A percentile compares a stretch with the other conserved stretches of the same genome.
These are phyloP conservation scores for Nemotelus nigrinus DNA, from an alignment of 2,888 invertebrate species.

Conservation along the genomic window DNA sequence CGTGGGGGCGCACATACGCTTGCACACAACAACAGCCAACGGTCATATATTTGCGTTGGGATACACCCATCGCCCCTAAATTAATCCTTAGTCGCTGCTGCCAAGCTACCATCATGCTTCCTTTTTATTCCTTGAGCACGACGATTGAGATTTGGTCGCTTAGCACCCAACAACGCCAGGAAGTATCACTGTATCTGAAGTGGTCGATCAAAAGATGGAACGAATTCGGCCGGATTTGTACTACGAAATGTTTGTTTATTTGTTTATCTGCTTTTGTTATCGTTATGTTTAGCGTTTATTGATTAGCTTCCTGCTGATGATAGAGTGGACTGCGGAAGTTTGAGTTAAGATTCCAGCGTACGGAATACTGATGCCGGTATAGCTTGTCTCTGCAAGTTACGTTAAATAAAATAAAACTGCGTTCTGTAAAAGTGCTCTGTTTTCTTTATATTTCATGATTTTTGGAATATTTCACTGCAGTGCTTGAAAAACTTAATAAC, in stretches of 20 bases:
- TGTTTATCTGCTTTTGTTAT: conserved; percentile 51
- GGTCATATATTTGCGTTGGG: conserved; percentile 34
- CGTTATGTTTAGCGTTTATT: conserved; percentile 51
- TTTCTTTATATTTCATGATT: too few relatives aligned
- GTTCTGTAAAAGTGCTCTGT: too few relatives aligned
- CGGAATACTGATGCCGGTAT: background rate
- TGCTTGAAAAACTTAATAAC: too few relatives aligned
- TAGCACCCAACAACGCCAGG: conserved; percentile 5
- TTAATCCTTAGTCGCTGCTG: conserved; percentile 24
- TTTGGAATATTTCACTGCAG: too few relatives aligned
- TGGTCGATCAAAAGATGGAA: conserved; percentile 25
- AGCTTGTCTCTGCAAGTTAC: too few relatives aligned
- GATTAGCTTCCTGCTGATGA: conserved; percentile 46
- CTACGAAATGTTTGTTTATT: conserved; percentile 44
- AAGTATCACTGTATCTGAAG: conserved; percentile 12
- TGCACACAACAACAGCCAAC: background rate
- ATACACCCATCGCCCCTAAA: conserved; percentile 36
- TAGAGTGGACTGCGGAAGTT: conserved; percentile 22
- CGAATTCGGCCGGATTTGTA: conserved; percentile 16
- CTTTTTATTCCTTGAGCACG: conserved; percentile 20
- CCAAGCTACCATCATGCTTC: conserved; percentile 17
- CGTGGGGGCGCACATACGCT: conserved; percentile 24
- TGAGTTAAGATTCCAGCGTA: background rate
- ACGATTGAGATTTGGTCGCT: conserved; percentile 3
- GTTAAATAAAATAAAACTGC: too few relatives aligned